Conservation (phyloP, 2,797 vertebrate species). For the Prunella strophiata region DNA sequence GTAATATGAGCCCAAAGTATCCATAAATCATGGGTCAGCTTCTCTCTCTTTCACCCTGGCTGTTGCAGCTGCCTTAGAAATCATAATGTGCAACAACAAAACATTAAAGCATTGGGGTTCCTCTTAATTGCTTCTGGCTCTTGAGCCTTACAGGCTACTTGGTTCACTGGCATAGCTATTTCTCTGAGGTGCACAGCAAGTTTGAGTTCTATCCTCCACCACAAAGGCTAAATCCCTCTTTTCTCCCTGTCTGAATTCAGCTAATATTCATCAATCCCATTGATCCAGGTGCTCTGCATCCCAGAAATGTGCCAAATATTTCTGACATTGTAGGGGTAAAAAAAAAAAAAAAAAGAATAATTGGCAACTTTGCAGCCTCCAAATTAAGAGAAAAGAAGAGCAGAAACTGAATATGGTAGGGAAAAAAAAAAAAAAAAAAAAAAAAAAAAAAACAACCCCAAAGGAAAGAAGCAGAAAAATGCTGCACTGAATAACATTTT, state of each 20-base stretch:
- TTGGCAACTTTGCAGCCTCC: neutral
- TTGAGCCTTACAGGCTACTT: neutral
- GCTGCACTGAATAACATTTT: slow-evolving; percentile 32
- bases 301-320: neutral
- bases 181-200: neutral
- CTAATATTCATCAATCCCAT: neutral
- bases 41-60: neutral
- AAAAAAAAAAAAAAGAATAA: neutral
- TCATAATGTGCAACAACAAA: neutral
- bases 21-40: slow-evolving; percentile 34
- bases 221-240: neutral
- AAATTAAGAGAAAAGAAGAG: slow-evolving; percentile 6
- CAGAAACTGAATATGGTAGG: slow-evolving; percentile 3
- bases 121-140: neutral
- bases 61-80: slow-evolving; percentile 16
- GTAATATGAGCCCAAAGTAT: neutral
- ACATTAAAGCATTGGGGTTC: neutral
- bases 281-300: neutral
- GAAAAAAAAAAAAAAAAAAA: neutral
- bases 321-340: neutral
- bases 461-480: slow-evolving; percentile 32
- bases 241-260: neutral
- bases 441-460: neutral
- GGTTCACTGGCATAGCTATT: neutral
- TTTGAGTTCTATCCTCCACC: neutral